Evolutionary conservation across 2,113 vertebrate species (phyloP).

Genomic region (Labrus mixtus): DNA sequence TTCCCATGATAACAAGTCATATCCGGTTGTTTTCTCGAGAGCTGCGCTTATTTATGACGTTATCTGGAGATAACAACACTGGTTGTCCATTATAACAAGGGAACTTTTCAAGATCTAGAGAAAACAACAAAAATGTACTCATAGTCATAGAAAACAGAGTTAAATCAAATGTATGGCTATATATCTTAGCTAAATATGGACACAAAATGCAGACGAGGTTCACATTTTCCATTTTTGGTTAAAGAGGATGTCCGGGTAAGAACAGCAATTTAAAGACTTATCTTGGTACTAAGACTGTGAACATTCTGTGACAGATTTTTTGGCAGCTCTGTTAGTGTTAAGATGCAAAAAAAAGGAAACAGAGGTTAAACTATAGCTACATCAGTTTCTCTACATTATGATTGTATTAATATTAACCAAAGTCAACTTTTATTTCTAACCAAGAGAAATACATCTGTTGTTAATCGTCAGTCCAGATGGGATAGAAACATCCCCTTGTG

Average conservation of each 20-base stretch:
- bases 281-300: background rate
- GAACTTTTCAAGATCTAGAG: too few species aligned
- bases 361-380: background rate
- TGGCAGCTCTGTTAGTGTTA: conserved; percentile 4
- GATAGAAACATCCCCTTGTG: background rate
- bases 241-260: background rate
- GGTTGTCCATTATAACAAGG: too few species aligned
- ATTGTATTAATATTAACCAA: background rate
- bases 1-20: too few species aligned
- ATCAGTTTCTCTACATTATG: background rate
- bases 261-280: background rate
- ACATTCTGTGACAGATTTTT: conserved; percentile 3
- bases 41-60: too few species aligned
- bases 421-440: background rate
- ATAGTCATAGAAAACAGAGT: too few species aligned
- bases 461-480: background rate
- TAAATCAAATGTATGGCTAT: too few species aligned
- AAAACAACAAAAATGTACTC: too few species aligned
- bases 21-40: too few species aligned
- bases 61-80: too few species aligned
- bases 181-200: too few species aligned
- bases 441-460: conserved; percentile 35
- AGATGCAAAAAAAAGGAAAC: background rate
- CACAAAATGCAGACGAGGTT: background rate
- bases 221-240: background rate